phyloP scores from a whole-genome alignment of 2,113 vertebrate genomes.

The Larimichthys crocea region DNA sequence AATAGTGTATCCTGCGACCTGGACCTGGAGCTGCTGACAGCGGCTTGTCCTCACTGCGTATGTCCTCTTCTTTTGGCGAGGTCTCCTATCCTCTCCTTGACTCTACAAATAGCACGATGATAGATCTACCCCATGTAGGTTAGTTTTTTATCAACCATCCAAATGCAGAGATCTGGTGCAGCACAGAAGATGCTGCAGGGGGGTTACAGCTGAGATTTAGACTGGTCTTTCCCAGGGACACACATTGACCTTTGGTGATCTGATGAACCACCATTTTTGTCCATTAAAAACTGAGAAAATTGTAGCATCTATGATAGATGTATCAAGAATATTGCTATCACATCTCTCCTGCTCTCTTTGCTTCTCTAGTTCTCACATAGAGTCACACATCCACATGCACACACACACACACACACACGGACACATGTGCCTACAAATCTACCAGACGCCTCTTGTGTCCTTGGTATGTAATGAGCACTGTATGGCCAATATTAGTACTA shows the following conservation, averaged over 20 bases:
- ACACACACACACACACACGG: not conserved
- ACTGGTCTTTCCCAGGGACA: conserved; percentile 2
- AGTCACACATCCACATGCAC: not conserved
- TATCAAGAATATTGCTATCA: not conserved
- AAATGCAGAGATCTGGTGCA: conserved; percentile 24
- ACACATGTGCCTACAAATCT: not conserved
- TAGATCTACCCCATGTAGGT: conserved; percentile 20
- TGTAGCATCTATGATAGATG: not conserved
- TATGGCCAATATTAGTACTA: conserved; percentile 50
- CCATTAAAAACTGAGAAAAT: conserved; percentile 7
- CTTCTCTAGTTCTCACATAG: conserved; percentile 2
- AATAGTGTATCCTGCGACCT: conserved; percentile 92
- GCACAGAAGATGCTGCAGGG: not conserved
- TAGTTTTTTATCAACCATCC: conserved; percentile 20
- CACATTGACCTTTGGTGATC: not conserved
- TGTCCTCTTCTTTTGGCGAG: conserved; percentile 63
- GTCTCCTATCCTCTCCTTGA: conserved; percentile 22
- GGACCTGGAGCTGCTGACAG: conserved; percentile 87
- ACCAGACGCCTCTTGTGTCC: conserved; percentile 43
- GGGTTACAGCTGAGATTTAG: not conserved
- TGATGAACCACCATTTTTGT: not conserved
- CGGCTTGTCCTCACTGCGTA: conserved; percentile 77
- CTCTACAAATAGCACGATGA: conserved; percentile 44
- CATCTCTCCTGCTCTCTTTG: not conserved
- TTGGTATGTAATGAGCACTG: conserved; percentile 64